Conservation (phyloP, 2,888 invertebrate genomes). For the Copidosoma aretas region DNA sequence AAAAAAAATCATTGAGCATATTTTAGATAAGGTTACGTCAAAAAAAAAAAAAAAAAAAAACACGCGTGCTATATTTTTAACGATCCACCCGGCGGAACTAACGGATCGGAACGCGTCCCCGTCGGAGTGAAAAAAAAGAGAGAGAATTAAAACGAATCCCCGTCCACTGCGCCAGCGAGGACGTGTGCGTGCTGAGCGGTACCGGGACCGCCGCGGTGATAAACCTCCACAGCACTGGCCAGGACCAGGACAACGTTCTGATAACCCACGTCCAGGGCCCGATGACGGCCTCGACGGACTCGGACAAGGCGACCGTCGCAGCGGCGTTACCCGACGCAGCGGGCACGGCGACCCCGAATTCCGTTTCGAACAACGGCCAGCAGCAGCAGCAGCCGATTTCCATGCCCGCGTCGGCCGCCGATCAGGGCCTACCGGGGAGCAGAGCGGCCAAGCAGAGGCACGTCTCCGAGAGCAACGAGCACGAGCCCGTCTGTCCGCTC, state of each 20-base stretch:
- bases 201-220: conserved; percentile 92
- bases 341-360: background rate
- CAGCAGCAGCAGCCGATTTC: conserved; percentile 9
- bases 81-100: no score
- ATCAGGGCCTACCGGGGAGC: conserved; percentile 32
- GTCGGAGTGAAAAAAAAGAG: no score
- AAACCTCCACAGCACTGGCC: conserved; percentile 66
- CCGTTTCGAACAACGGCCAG: background rate
- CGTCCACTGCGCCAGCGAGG: no score
- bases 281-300: conserved; percentile 66
- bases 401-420: background rate
- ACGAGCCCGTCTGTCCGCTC: conserved; percentile 61
- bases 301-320: conserved; percentile 45
- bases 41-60: no score
- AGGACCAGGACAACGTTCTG: conserved; percentile 52
- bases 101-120: no score
- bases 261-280: conserved; percentile 50
- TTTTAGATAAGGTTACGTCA: no score
- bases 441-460: conserved; percentile 43
- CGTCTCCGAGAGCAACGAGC: conserved; percentile 56
- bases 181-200: conserved; percentile 92
- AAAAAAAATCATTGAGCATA: no score
- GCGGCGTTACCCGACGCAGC: background rate
- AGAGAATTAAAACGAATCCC: no score
- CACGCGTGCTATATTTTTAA: no score